Evolutionary conservation across 1,140 invertebrate genomes (phyloP).

Genomic region (Drosophila novamexicana): DNA sequence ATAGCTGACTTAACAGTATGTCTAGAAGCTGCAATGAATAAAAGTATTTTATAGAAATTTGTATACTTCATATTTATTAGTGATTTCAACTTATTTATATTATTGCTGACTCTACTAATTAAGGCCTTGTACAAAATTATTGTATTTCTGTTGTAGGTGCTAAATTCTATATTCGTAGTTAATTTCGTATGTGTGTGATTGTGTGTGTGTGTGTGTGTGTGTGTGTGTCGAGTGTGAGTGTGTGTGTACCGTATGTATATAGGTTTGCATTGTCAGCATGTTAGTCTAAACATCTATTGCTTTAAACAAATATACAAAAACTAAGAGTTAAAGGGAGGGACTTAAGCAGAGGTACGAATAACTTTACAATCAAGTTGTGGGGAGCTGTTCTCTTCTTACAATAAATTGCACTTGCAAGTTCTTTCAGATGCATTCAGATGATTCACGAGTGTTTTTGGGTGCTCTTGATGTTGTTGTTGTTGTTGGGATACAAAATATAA

Average conservation of each 20-base stretch:
- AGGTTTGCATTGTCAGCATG: slow-evolving; percentile 59
- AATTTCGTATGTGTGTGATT: slow-evolving; percentile 19
- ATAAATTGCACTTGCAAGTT: slow-evolving; percentile 55
- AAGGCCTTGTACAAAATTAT: slow-evolving; percentile 82
- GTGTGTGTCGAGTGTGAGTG: slow-evolving; percentile 9
- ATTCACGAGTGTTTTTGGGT: slow-evolving; percentile 36
- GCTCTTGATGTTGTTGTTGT: slow-evolving; percentile 9
- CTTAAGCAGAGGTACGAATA: slow-evolving; percentile 22
- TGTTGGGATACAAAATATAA: slow-evolving; percentile 49
- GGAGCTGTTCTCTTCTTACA: slow-evolving; percentile 33
- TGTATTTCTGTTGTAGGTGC: slow-evolving; percentile 73
- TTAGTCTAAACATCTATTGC: slow-evolving; percentile 60
- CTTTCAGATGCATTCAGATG: slow-evolving; percentile 45
- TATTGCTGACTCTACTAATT: slow-evolving; percentile 82
- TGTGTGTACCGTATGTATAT: slow-evolving; percentile 38
- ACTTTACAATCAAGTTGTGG: slow-evolving; percentile 37
- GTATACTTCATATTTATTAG: slow-evolving; percentile 64
- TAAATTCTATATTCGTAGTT: slow-evolving; percentile 74
- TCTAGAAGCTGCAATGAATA: background rate
- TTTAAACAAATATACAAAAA: slow-evolving; percentile 76
- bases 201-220: slow-evolving; percentile 19
- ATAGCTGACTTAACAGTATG: too few species aligned
- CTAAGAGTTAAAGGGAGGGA: slow-evolving; percentile 28
- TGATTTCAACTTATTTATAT: slow-evolving; percentile 79
- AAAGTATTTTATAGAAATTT: slow-evolving; percentile 39